Base-by-base conservation (phyloP, 2,888 invertebrate genomes). In the Limnephilus lunatus region DNA sequence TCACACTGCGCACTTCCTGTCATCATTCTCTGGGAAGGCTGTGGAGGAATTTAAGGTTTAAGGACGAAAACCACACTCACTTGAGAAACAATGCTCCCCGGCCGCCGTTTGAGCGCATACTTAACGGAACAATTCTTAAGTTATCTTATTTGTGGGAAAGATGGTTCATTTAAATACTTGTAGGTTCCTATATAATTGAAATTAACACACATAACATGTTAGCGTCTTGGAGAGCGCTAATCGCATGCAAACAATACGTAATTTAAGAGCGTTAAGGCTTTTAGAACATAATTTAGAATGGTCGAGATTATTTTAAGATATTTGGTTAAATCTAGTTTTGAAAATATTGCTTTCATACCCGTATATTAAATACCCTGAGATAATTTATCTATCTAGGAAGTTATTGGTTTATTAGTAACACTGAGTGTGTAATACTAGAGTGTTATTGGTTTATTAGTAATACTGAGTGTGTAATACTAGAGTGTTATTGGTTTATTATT, bases 1-100 rank as follows among this genome's bases (percentile, higher is more conserved):
- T 86, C 86, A 80, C 88, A 53, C 19, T 31, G 44, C 90, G 81
- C 32, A 44, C 89, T 80, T 81, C 88, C 90, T 44, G 81, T 90
- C 82, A 86, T 86, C 86, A 44, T 86, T 86, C 86, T 86, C 44
- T 44, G 86, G 35, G 48, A n/a, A 44, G 82, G n/a, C 32, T 39
- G 44, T 12, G 82, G 81, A 25, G 90, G 82, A 82, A 81, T 83
- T 48, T 39, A 90, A 39, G 90, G 68, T 68, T 68, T 68, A 25
- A 68, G 39, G 81, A 39, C 30, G 44, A 90, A 68, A 90, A 83
- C 90, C 90, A 25, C 86, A 44, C 39, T 86, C 44, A 86, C 44
- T 86, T 44, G 39, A 81, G 81, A 19, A 81, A 90, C 48, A 90
- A 90, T 80, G 86, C 48, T 86, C 30, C n/a, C 12, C 19, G 86